Percentiles rank a stretch among this genome's conserved stretches.
Conservation (phyloP, 1,140 invertebrate genomes). For the Caenorhabditis tropicalis region DNA sequence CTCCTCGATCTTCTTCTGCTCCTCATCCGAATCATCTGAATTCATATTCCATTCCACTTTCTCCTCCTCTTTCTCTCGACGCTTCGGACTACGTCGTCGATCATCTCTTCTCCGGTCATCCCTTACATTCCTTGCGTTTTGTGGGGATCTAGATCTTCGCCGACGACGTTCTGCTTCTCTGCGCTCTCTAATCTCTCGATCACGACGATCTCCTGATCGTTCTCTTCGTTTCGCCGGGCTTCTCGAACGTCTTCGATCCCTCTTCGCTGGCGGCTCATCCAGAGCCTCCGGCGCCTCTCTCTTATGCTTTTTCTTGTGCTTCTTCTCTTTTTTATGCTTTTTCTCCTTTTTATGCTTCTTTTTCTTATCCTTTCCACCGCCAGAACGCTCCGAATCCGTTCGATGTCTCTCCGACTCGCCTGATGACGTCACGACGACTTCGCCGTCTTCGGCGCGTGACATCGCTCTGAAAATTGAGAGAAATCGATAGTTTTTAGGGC, state of each 20-base stretch:
- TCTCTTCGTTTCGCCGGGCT: not conserved
- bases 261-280: not conserved
- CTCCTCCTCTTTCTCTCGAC: not conserved
- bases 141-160: too few species aligned
- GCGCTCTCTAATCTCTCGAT: not conserved
- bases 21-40: constrained; percentile 52
- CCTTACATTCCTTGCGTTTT: not conserved
- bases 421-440: not conserved
- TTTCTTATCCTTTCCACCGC: not conserved
- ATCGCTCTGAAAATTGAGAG: not conserved
- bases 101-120: constrained; percentile 19
- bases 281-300: not conserved
- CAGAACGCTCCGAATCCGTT: not conserved
- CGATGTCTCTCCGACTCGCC: not conserved
- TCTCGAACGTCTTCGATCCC: not conserved
- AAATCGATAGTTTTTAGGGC: not conserved
- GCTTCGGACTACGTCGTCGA: not conserved
- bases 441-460: not conserved
- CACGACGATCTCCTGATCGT: not conserved
- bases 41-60: constrained; percentile 44
- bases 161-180: not conserved
- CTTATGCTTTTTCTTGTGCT: not conserved
- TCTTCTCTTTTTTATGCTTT: constrained; percentile 5
- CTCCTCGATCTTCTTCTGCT: constrained; percentile 57
- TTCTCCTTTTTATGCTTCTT: constrained; percentile 26